A percentile compares a stretch with the other conserved stretches of the same genome.
Conservation (phyloP, 2,888 invertebrate genomes). For the Clepsis dumicolana region DNA sequence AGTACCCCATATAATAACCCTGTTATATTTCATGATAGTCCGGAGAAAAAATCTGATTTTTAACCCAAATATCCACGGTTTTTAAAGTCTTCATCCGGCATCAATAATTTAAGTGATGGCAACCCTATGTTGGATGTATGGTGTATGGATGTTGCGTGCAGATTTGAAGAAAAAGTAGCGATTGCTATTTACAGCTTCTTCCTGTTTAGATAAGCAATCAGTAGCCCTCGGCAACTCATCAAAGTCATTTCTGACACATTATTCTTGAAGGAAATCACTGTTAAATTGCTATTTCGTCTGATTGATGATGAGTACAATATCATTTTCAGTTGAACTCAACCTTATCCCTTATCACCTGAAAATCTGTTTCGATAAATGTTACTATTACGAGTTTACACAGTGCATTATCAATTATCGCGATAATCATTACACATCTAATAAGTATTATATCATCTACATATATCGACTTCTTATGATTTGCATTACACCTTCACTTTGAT, state of each 20-base stretch:
- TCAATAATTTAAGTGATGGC: too few species aligned
- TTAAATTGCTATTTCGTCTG: not conserved
- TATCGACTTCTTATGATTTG: not conserved
- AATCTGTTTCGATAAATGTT: constrained; percentile 1
- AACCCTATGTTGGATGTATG: too few species aligned
- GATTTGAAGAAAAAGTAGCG: not conserved
- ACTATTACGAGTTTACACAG: not conserved
- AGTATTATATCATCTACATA: not conserved
- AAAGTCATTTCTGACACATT: not conserved
- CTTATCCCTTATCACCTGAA: not conserved
- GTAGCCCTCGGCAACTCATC: not conserved
- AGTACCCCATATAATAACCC: too few species aligned
- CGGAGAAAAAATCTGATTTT: too few species aligned
- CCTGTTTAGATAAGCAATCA: not conserved
- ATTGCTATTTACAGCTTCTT: not conserved
- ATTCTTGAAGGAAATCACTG: not conserved
- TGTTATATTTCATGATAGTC: too few species aligned
- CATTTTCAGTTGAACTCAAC: not conserved
- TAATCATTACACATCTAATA: not conserved
- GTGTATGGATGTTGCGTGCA: too few species aligned
- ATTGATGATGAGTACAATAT: not conserved
- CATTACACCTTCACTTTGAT: too few species aligned
- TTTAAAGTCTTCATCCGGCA: too few species aligned
- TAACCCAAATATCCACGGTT: too few species aligned
- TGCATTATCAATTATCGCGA: not conserved